Conservation (phyloP, 2,888 invertebrate genomes). For the Pediacus dermestoides region DNA sequence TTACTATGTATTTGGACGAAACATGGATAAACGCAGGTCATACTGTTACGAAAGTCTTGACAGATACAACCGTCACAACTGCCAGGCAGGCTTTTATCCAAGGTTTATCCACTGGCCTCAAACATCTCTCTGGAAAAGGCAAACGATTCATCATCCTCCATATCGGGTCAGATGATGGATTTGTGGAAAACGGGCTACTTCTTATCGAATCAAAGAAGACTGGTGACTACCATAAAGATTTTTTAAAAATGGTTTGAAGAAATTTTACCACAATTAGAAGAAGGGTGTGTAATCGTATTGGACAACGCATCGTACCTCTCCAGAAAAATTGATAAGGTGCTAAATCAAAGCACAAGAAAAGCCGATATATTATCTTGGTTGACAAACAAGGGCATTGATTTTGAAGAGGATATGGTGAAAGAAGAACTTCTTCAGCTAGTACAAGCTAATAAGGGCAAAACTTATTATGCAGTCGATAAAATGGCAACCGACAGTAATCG, state of each 20-base stretch:
- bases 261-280: neutral
- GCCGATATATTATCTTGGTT: neutral
- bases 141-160: constrained; percentile 13
- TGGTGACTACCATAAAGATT: constrained; percentile 16
- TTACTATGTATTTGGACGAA: constrained; percentile 18
- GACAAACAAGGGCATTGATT: neutral
- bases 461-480: neutral
- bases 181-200: constrained; percentile 12
- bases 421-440: neutral
- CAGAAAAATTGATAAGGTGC: neutral
- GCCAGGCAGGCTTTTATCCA: constrained; percentile 15
- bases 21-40: constrained; percentile 24
- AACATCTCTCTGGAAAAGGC: constrained; percentile 14
- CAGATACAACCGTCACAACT: constrained; percentile 12
- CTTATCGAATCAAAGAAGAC: constrained; percentile 12
- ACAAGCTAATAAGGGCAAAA: neutral
- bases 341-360: neutral
- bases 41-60: constrained; percentile 17
- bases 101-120: constrained; percentile 10
- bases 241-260: constrained; percentile 6
- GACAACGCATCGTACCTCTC: neutral
- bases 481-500: neutral
- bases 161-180: constrained; percentile 15
- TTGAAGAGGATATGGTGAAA: neutral
- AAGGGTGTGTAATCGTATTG: neutral